A percentile compares a stretch with the other conserved stretches of the same genome.
Conservation (phyloP, 2,797 vertebrate genomes). For the Streptopelia turtur region DNA sequence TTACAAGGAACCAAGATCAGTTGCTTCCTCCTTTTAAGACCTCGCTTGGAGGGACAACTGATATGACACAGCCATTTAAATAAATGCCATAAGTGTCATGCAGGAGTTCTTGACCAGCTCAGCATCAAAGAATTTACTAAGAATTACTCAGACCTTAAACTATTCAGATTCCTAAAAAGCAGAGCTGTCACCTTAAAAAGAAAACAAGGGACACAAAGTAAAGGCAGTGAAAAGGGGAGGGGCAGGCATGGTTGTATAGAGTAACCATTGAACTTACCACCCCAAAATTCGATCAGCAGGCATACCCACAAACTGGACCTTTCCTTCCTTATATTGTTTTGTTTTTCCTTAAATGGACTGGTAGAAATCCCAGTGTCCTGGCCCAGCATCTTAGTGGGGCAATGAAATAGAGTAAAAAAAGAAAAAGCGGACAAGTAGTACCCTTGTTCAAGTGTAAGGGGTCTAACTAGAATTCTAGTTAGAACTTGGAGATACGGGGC, state of each 20-base stretch:
- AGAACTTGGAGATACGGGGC: conserved; percentile 23
- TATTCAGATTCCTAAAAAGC: conserved; percentile 21
- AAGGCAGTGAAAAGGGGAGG: conserved; percentile 54
- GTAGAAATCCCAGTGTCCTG: conserved; percentile 72
- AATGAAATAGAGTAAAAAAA: conserved; percentile 71
- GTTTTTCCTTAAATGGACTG: conserved; percentile 72
- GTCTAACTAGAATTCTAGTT: conserved; percentile 63
- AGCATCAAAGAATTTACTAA: conserved; percentile 6
- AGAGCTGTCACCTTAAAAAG: conserved; percentile 46
- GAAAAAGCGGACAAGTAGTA: conserved; percentile 67
- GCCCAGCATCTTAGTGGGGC: conserved; percentile 72
- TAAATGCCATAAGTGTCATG: conserved; percentile 42
- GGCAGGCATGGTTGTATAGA: conserved; percentile 62
- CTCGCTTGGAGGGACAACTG: not conserved
- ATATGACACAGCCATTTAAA: conserved; percentile 8
- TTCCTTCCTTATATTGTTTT: conserved; percentile 71
- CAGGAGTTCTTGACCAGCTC: conserved; percentile 40
- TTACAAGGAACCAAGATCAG: not conserved
- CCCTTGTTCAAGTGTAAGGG: conserved; percentile 54
- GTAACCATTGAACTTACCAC: conserved; percentile 71
- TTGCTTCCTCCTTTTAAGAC: not conserved
- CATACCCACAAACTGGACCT: conserved; percentile 69
- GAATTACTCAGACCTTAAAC: not conserved
- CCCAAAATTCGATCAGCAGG: conserved; percentile 69
- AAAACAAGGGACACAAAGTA: conserved; percentile 36